Evolutionary conservation across 1,140 invertebrate genomes (phyloP).

Genomic region (Linepithema humile): DNA sequence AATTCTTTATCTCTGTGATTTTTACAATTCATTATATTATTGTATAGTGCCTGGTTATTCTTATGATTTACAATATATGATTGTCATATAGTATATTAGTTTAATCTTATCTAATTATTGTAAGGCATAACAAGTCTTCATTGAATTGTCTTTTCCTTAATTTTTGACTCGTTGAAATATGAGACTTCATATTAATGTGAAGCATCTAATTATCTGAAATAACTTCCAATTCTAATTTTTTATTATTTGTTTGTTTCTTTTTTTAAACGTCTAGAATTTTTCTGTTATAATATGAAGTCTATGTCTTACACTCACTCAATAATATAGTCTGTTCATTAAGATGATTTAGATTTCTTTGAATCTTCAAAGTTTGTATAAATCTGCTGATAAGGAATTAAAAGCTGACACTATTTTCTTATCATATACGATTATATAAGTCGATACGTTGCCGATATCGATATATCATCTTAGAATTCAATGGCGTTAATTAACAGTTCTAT

Average conservation of each 20-base stretch:
- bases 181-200: background rate
- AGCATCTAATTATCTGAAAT: background rate
- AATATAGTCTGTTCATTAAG: background rate
- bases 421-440: constrained; percentile 23
- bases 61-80: constrained; percentile 6
- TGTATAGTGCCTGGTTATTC: background rate
- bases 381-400: background rate
- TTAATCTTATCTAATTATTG: background rate
- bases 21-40: background rate
- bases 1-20: background rate
- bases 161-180: background rate
- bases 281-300: background rate
- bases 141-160: background rate
- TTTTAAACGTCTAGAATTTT: background rate
- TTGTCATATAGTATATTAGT: background rate
- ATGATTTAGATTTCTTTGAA: background rate
- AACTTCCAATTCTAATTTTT: background rate
- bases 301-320: background rate
- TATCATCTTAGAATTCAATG: constrained; percentile 28
- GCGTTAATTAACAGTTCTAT: constrained; percentile 1
- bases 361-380: constrained; percentile 12
- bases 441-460: constrained; percentile 21
- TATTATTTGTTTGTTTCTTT: background rate
- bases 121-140: background rate
- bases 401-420: constrained; percentile 32